phyloP scores from a whole-genome alignment of 1,140 invertebrate species.

The Colletes latitarsis region DNA sequence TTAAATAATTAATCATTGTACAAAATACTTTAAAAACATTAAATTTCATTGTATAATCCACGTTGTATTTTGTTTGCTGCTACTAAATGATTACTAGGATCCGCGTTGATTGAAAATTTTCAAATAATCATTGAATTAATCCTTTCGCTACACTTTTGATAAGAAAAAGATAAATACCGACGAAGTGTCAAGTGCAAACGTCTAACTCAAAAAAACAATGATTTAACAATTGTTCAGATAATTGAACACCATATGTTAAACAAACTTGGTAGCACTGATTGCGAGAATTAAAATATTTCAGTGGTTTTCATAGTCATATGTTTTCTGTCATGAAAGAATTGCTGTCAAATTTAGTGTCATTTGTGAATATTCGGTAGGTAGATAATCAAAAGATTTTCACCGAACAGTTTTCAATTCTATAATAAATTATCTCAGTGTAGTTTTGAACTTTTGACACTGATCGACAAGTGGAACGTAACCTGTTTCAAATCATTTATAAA shows the following conservation, averaged over 20 bases:
- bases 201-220: neutral
- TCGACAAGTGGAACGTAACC: neutral
- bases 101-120: neutral
- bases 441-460: neutral
- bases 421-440: neutral
- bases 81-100: neutral
- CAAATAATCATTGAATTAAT: neutral
- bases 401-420: neutral
- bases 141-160: too few relatives aligned
- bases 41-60: too few relatives aligned
- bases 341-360: constrained; percentile 55
- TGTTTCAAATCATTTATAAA: neutral
- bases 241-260: neutral
- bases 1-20: neutral
- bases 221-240: neutral
- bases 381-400: neutral
- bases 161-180: neutral
- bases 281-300: constrained; percentile 19
- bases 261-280: constrained; percentile 38
- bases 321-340: constrained; percentile 40
- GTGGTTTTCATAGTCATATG: constrained; percentile 58
- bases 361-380: constrained; percentile 13
- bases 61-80: neutral
- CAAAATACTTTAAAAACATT: too few relatives aligned
- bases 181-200: too few relatives aligned